These are phyloP conservation scores for Siphamia tubifer DNA, from an alignment of 2,113 vertebrate genomes.

Conservation along the genomic window DNA sequence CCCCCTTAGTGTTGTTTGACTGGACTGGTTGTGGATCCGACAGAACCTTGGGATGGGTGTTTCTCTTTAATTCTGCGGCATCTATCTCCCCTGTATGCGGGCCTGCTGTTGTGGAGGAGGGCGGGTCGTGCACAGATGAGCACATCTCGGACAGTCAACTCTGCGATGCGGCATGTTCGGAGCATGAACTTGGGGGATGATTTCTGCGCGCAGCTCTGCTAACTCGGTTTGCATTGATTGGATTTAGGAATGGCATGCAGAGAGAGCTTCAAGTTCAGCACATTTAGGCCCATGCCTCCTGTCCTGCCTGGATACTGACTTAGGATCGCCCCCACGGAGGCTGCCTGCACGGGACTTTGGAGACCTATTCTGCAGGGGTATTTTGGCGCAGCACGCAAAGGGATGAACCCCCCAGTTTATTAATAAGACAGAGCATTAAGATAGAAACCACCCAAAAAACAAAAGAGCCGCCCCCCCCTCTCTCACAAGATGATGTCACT, in stretches of 20 bases:
- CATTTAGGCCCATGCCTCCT: background rate
- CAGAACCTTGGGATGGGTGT: constrained; percentile 25
- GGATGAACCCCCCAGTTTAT: constrained; percentile 18
- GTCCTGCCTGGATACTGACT: constrained; percentile 11
- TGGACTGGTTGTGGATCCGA: background rate
- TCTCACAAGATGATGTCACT: constrained; percentile 72
- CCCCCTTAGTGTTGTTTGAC: background rate
- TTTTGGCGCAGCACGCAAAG: constrained; percentile 41
- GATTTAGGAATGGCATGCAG: constrained; percentile 6
- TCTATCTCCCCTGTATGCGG: constrained; percentile 38
- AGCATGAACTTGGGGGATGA: background rate
- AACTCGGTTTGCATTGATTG: constrained; percentile 25
- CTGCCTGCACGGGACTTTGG: constrained; percentile 36
- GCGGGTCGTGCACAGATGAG: constrained; percentile 54
- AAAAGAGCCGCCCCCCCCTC: background rate
- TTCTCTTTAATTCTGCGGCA: constrained; percentile 75
- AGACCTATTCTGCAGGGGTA: constrained; percentile 50
- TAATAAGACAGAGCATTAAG: background rate
- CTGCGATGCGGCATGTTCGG: constrained; percentile 20
- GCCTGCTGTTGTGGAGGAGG: constrained; percentile 51
- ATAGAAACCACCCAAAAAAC: background rate
- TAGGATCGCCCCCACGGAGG: background rate
- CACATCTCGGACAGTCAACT: constrained; percentile 38
- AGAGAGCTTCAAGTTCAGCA: background rate
- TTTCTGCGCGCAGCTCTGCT: background rate